Base-by-base conservation (phyloP, 2,888 invertebrate species). In the Cantharis rufa region DNA sequence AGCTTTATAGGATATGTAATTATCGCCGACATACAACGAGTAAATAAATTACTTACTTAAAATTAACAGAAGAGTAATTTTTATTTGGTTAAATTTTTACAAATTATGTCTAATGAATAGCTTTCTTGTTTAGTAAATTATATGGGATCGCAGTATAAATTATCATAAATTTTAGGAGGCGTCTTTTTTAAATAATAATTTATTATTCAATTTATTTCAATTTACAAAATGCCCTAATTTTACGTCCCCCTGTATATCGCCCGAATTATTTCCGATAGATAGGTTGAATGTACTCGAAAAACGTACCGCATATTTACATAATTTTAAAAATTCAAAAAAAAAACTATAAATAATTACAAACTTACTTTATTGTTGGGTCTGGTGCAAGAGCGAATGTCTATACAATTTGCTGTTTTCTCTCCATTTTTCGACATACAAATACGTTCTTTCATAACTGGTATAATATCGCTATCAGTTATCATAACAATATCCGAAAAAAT, bases 341-440 rank as follows among this genome's bases (percentile, higher is more conserved):
- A n/a, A 7, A n/a, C n/a, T n/a, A n/a, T n/a, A n/a, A n/a, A 7
- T n/a, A n/a, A 48, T 48, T 48, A 9, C 7, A 48, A 71, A 82
- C 87, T 90, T 90, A 93, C 93, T 91, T 92, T 92, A 81, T 90
- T 89, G 77, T 90, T 89, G 82, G 93, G 93, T 88, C 92, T 93
- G 85, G 91, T 92, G 86, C 93, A 93, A 82, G 92, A 92, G 88
- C 93, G 90, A 82, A 91, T 92, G 88, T 93, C 93, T 81, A 92
- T 84, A 61, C 84, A 83, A 80, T 84, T 85, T 71, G 86, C 83
- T 78, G 85, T 79, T 73, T 85, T 85, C 69, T 85, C 85, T 69
- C 79, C 80, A 69, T 74, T 80, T 80, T 82, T 82, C 18, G 82
- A 81, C 5, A 84, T 83, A 32, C 83, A 82, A 72, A 79, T 77